A percentile compares a stretch with the other conserved stretches of the same genome.
Conservation (phyloP, 2,113 vertebrate genomes). For the Cyprinus carpio region DNA sequence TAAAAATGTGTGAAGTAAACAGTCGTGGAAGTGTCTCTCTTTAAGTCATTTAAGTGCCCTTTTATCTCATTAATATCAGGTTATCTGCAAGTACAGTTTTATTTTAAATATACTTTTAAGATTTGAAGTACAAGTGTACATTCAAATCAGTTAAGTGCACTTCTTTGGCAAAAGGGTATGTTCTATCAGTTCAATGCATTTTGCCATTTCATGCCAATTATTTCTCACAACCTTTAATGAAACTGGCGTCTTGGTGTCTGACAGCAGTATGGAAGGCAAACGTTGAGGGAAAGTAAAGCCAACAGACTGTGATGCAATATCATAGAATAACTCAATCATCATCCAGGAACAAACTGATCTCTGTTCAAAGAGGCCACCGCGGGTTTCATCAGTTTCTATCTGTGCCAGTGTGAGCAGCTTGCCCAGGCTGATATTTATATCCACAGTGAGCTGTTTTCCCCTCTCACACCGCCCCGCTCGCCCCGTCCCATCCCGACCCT, state of each 20-base stretch:
- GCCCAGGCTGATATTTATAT: conserved; percentile 75
- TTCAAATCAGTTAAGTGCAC: too few relatives aligned
- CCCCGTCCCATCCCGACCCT: conserved; percentile 54
- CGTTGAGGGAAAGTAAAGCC: not conserved
- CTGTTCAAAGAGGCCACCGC: conserved; percentile 3
- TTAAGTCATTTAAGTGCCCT: too few relatives aligned
- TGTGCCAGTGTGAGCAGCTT: conserved; percentile 57
- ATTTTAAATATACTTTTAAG: too few relatives aligned
- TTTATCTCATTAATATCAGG: too few relatives aligned
- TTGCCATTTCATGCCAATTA: not conserved
- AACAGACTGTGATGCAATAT: conserved; percentile 56
- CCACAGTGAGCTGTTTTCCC: conserved; percentile 53
- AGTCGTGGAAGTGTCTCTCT: too few relatives aligned
- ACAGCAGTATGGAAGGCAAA: not conserved
- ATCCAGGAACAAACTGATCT: conserved; percentile 34
- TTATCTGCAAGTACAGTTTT: too few relatives aligned
- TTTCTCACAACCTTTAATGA: not conserved
- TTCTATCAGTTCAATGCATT: too few relatives aligned
- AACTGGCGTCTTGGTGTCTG: not conserved
- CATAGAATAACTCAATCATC: conserved; percentile 52
- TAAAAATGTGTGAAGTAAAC: too few relatives aligned
- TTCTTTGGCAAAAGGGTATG: too few relatives aligned
- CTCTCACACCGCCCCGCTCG: conserved; percentile 27
- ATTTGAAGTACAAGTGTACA: too few relatives aligned
- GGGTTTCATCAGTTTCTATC: conserved; percentile 75